A percentile compares a stretch with the other conserved stretches of the same genome.
These are phyloP conservation scores for Heliconius hewitsoni DNA, from an alignment of 1,140 invertebrate genomes.

Conservation along the genomic window DNA sequence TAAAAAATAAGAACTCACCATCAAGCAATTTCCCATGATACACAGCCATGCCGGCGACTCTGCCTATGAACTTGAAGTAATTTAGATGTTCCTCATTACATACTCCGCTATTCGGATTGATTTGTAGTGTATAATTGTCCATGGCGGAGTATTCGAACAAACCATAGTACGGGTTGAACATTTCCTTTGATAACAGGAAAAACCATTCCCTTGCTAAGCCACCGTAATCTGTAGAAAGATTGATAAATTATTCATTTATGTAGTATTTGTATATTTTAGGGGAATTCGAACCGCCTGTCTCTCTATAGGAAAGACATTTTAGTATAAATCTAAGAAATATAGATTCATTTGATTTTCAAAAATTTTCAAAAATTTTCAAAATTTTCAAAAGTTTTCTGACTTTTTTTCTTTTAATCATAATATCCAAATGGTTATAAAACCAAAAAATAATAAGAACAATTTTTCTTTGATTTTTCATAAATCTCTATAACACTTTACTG, in stretches of 20 bases:
- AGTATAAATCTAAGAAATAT: too few species aligned
- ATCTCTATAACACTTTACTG: too few species aligned
- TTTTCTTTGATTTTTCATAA: too few species aligned
- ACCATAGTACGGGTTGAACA: constrained; percentile 99
- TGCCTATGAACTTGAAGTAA: constrained; percentile 99
- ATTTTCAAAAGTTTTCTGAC: too few species aligned
- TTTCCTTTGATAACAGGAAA: constrained; percentile 98
- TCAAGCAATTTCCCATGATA: constrained; percentile 98
- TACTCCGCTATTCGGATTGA: constrained; percentile 97
- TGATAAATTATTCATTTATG: neutral
- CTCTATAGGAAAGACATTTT: too few species aligned
- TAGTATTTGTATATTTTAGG: neutral
- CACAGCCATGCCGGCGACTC: constrained; percentile 98
- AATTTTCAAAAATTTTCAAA: too few species aligned
- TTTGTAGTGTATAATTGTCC: constrained; percentile 99
- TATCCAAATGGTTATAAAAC: too few species aligned
- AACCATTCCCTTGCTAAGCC: constrained; percentile 99
- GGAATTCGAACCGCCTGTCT: neutral
- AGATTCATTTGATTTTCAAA: too few species aligned
- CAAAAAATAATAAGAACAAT: too few species aligned
- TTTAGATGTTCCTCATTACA: constrained; percentile 98
- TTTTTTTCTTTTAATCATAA: too few species aligned
- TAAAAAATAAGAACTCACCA: constrained; percentile 82
- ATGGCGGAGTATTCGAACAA: constrained; percentile 99
- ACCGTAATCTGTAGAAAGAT: constrained; percentile 90